Conservation (phyloP, 2,113 vertebrate species). For the Caranx melampygus region DNA sequence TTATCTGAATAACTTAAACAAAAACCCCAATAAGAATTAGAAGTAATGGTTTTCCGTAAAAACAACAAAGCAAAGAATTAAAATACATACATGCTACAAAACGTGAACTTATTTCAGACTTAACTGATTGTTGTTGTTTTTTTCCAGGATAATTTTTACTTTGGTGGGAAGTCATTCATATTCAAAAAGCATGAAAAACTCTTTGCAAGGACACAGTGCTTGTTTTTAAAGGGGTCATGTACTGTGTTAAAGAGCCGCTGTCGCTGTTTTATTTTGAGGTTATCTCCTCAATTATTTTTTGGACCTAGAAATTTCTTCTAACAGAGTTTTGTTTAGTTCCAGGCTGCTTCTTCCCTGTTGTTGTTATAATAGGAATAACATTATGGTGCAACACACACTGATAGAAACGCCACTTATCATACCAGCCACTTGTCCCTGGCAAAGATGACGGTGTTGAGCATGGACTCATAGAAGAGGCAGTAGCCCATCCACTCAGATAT, state of each 20-base stretch:
- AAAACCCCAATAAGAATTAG: background rate
- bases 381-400: background rate
- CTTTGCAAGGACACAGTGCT: background rate
- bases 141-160: background rate
- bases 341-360: background rate
- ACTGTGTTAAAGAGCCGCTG: background rate
- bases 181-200: too few relatives aligned
- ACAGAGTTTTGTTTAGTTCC: background rate
- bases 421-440: slow-evolving; percentile 99
- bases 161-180: too few relatives aligned
- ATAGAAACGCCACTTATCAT: slow-evolving; percentile 63
- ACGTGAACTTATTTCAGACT: background rate
- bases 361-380: background rate
- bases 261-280: background rate
- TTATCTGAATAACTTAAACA: background rate
- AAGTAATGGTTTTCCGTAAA: background rate
- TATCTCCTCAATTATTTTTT: background rate
- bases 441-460: slow-evolving; percentile 98
- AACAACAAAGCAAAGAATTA: background rate
- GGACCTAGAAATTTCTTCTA: too few relatives aligned
- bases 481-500: slow-evolving; percentile 99
- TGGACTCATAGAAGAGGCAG: slow-evolving; percentile 98
- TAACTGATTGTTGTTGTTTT: background rate
- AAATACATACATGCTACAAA: background rate
- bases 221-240: background rate